Evolutionary conservation across 2,888 invertebrate genomes (phyloP).

Genomic region (Euclidia mi): DNA sequence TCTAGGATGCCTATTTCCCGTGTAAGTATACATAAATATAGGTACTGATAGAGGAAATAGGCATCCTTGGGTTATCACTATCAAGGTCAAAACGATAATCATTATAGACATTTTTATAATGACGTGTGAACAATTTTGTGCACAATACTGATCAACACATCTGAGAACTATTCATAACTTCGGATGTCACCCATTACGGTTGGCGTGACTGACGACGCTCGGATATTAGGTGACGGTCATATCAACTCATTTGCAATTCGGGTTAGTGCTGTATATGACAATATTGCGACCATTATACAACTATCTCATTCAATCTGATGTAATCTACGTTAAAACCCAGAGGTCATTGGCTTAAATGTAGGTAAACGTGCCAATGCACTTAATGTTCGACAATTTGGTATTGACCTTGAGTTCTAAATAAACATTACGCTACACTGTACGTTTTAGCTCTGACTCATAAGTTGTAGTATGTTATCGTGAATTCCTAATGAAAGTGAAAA

Average conservation of each 20-base stretch:
- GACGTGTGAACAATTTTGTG: constrained; percentile 27
- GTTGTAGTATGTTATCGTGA: too few relatives aligned
- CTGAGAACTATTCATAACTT: constrained; percentile 25
- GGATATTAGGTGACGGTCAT: constrained; percentile 56
- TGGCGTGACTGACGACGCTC: constrained; percentile 51
- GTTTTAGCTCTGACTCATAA: too few relatives aligned
- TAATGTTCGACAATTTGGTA: constrained; percentile 2
- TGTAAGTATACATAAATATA: too few relatives aligned
- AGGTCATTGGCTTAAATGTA: constrained; percentile 9
- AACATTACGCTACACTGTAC: too few relatives aligned
- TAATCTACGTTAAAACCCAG: background rate
- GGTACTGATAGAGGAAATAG: too few relatives aligned
- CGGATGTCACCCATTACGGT: constrained; percentile 52
- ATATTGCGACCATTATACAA: constrained; percentile 2
- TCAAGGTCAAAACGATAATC: too few relatives aligned
- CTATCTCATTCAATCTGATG: too few relatives aligned
- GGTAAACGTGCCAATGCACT: background rate
- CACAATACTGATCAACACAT: constrained; percentile 32
- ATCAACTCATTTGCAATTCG: constrained; percentile 50
- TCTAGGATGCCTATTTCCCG: too few relatives aligned
- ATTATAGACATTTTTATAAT: constrained; percentile 12
- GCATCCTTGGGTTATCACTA: too few relatives aligned
- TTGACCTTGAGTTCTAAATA: constrained; percentile 14
- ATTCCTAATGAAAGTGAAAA: too few relatives aligned
- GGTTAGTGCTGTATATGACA: constrained; percentile 25